phyloP scores from a whole-genome alignment of 2,797 vertebrate genomes.

The Mastacembelus armatus region DNA sequence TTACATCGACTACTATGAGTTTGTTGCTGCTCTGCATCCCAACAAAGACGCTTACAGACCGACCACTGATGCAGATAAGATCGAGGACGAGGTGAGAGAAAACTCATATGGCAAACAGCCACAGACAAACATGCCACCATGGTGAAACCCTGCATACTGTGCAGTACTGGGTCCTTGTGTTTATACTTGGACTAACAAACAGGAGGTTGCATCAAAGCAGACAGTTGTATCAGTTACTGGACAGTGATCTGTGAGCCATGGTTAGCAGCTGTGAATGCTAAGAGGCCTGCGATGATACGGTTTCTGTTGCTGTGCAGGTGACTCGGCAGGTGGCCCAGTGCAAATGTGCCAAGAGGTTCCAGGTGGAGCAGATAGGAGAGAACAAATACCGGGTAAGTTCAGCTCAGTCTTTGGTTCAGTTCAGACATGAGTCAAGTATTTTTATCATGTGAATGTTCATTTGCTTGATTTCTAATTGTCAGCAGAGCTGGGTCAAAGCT shows the following conservation, averaged over 20 bases:
- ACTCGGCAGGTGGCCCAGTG: conserved; percentile 99
- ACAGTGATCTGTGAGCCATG: not conserved
- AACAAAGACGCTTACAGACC: conserved; percentile 99
- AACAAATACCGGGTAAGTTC: conserved; percentile 98
- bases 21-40: conserved; percentile 97
- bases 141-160: not conserved
- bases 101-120: not conserved
- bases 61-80: conserved; percentile 97
- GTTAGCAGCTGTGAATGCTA: not conserved
- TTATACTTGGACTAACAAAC: too few relatives aligned
- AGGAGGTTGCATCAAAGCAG: too few relatives aligned
- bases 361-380: conserved; percentile 99
- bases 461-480: not conserved
- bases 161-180: not conserved
- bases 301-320: conserved; percentile 83
- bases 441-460: too few relatives aligned
- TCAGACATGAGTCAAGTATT: too few relatives aligned
- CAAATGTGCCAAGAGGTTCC: conserved; percentile 99
- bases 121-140: too few relatives aligned
- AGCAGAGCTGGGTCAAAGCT: conserved; percentile 12
- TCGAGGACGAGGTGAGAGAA: conserved; percentile 93
- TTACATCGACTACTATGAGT: conserved; percentile 99
- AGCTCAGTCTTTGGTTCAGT: not conserved
- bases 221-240: not conserved
- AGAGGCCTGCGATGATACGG: not conserved